phyloP scores from a whole-genome alignment of 2,113 vertebrate species.

The Sapayoa aenigma region DNA sequence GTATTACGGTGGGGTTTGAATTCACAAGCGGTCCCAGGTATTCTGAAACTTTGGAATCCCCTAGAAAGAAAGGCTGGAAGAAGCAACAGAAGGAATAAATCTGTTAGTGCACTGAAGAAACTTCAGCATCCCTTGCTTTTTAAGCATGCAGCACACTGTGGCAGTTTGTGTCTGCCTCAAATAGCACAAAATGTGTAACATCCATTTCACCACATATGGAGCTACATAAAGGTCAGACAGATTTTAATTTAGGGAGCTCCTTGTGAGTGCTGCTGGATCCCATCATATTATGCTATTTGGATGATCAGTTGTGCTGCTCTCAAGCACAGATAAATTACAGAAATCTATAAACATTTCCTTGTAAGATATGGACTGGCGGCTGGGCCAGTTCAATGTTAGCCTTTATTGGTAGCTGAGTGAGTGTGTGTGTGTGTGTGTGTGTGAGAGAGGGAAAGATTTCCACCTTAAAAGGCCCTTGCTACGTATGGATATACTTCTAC shows the following conservation, averaged over 20 bases:
- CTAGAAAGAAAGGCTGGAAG: background rate
- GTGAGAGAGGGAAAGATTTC: background rate
- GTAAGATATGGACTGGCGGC: background rate
- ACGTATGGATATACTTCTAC: background rate
- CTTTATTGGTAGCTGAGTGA: slow-evolving; percentile 48
- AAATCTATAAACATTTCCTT: slow-evolving; percentile 64
- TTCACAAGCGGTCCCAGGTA: background rate
- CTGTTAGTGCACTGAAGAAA: background rate
- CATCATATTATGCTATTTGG: slow-evolving; percentile 16
- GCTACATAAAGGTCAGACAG: slow-evolving; percentile 59
- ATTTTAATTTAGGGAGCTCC: slow-evolving; percentile 42
- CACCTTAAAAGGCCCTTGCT: slow-evolving; percentile 51
- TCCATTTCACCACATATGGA: slow-evolving; percentile 36
- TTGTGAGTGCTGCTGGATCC: slow-evolving; percentile 21
- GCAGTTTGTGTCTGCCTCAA: slow-evolving; percentile 49
- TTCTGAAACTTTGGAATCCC: background rate
- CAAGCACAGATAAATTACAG: slow-evolving; percentile 60
- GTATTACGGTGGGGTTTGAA: background rate
- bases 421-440: background rate
- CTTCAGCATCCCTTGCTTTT: background rate
- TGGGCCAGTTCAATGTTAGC: slow-evolving; percentile 15
- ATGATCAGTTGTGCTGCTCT: slow-evolving; percentile 67
- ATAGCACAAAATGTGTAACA: slow-evolving; percentile 28
- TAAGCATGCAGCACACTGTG: background rate
- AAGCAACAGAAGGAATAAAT: background rate